Conservation (phyloP, 30 jellyfish, hydroid and myxozoan species). For the Clytia hemisphaerica region DNA sequence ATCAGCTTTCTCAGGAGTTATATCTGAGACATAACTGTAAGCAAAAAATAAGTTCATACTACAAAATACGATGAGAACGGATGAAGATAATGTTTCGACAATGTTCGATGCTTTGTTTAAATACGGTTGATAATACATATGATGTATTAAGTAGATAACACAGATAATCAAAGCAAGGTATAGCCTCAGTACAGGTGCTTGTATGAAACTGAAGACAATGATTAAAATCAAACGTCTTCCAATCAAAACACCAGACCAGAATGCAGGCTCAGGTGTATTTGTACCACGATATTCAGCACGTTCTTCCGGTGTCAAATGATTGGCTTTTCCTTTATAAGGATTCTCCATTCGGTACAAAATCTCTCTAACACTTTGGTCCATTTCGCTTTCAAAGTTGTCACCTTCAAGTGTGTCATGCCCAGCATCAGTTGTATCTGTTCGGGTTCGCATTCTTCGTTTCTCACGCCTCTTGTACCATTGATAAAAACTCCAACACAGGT, state of each 20-base stretch:
- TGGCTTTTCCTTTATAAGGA: slow-evolving; percentile 43
- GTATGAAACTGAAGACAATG: slow-evolving; percentile 54
- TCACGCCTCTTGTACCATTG: too few relatives aligned
- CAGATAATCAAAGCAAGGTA: slow-evolving; percentile 66
- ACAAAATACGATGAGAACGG: slow-evolving; percentile 53
- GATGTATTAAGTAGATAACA: slow-evolving; percentile 66
- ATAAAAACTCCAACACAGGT: slow-evolving; percentile 30
- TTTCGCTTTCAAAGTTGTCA: slow-evolving; percentile 16
- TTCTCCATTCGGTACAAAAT: slow-evolving; percentile 55
- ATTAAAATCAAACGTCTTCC: slow-evolving; percentile 52
- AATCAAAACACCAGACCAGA: slow-evolving; percentile 90
- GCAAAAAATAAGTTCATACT: slow-evolving; percentile 82
- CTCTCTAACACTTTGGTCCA: slow-evolving; percentile 29
- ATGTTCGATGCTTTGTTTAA: slow-evolving; percentile 35
- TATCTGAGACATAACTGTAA: slow-evolving; percentile 84
- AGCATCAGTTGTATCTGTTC: background rate
- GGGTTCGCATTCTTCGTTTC: background rate
- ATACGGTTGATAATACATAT: slow-evolving; percentile 61
- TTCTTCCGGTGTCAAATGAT: background rate
- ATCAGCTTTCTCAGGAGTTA: slow-evolving; percentile 83
- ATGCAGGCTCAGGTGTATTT: slow-evolving; percentile 58
- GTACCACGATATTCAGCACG: background rate
- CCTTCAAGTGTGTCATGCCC: background rate
- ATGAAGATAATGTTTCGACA: slow-evolving; percentile 62
- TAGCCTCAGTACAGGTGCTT: slow-evolving; percentile 61